Conservation (phyloP, 53 echinoderm and acorn worm genomes). For the Mesocentrotus franciscanus region DNA sequence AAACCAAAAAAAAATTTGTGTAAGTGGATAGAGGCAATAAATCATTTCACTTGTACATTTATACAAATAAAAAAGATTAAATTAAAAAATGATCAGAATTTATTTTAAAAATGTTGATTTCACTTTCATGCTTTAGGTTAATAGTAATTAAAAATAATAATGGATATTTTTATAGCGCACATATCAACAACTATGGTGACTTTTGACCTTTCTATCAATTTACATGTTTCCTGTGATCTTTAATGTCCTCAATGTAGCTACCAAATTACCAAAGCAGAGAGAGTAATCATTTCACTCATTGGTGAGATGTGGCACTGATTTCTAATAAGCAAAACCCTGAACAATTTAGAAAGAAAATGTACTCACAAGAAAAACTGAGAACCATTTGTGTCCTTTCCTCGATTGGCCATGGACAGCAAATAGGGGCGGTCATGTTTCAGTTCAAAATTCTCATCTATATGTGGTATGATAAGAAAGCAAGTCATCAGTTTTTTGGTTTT, state of each 20-base stretch:
- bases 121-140: too few relatives aligned
- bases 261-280: too few relatives aligned
- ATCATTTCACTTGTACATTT: not conserved
- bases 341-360: not conserved
- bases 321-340: not conserved
- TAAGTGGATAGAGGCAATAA: not conserved
- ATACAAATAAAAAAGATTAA: not conserved
- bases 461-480: not conserved
- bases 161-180: too few relatives aligned
- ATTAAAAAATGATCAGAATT: not conserved
- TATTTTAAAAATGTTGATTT: not conserved
- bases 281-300: too few relatives aligned
- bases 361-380: constrained; percentile 99
- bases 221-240: too few relatives aligned
- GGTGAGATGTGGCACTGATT: not conserved
- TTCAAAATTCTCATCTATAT: constrained; percentile 96
- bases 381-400: constrained; percentile 99
- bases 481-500: not conserved
- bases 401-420: constrained; percentile 98
- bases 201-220: too few relatives aligned
- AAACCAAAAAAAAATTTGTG: not conserved
- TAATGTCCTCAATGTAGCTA: too few relatives aligned
- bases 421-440: constrained; percentile 90
- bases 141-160: too few relatives aligned
- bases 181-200: too few relatives aligned